Evolutionary conservation across 2,113 vertebrate genomes (phyloP), one percentile per base, ranked within the genome.

Genomic region (Anarhynchus alexandrinus): DNA sequence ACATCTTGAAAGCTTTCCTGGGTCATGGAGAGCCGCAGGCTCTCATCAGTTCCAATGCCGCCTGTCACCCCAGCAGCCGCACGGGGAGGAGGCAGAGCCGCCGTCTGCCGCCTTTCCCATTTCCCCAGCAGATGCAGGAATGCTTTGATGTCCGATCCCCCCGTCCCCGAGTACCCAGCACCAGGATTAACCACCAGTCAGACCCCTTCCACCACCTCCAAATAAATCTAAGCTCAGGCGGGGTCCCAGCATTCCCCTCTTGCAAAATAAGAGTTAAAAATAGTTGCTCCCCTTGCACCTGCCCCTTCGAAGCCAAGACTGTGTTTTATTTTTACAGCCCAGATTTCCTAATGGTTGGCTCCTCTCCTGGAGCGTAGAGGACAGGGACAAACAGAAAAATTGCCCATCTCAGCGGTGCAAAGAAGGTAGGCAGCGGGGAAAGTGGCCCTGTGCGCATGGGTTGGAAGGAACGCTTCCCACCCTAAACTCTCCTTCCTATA

Each of bases 111-210:
- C 91, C 42, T 90, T 59, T 94, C 66, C 82, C 49, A 10, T 71
- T 91, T 91, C 70, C 66, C 84, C 47, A 71, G 89, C 58, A 90
- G 91, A 82, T 88, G 25, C 58, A 93, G 74, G 89, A 95, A 94
- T 91, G 93, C 94, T 96, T 96, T 95, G 93, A 88, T 93, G 66
- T 94, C 76, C 2, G 2, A 19, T 93, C 51, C 45, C 30, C 45
- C 49, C 12, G 23, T 51, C 49, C 49, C 12, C 23, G 12, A 23
- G 49, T 21, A 51, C 49, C 73, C 74, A 76, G 82, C 62, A 45
- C 76, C 40, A 54, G 81, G 86, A 92, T 96, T 90, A 96, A 72
- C 77, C 88, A 86, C 69, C 47, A 57, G 66, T 71, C 72, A 69
- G 47, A 92, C 25, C 25, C 34, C 22, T 67, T 67, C 51, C 38